phyloP scores from a whole-genome alignment of 2,113 vertebrate genomes.

The Irena cyanogastra region DNA sequence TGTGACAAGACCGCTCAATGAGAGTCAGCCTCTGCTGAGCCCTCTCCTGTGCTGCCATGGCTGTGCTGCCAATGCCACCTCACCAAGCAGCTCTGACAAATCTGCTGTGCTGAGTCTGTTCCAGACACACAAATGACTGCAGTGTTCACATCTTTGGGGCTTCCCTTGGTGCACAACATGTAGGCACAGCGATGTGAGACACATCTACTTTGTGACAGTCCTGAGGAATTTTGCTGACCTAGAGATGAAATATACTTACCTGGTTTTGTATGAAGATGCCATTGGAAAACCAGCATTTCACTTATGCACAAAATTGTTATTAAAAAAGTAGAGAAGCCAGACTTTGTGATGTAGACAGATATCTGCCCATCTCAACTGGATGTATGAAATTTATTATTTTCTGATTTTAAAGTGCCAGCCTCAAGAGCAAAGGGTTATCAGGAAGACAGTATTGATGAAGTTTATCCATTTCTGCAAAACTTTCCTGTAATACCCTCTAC shows the following conservation, averaged over 20 bases:
- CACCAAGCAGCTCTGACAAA: neutral
- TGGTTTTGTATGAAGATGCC: neutral
- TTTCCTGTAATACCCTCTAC: neutral
- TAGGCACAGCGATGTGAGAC: neutral
- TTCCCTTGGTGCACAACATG: neutral
- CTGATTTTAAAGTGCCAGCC: neutral
- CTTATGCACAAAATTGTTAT: neutral
- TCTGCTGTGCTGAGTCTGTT: neutral
- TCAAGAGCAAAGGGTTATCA: neutral
- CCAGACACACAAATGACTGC: neutral
- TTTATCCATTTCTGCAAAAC: neutral
- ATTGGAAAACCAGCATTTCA: neutral
- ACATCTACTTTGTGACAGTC: neutral
- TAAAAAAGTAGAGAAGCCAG: neutral
- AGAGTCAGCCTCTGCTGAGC: neutral
- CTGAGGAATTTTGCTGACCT: neutral
- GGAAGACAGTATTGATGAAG: neutral
- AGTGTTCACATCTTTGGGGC: rapidly evolving
- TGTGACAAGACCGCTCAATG: neutral
- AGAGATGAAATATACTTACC: neutral
- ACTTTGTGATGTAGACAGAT: neutral
- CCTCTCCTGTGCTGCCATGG: neutral
- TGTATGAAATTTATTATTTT: neutral
- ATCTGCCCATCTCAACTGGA: neutral
- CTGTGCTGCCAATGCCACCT: rapidly evolving